Percentiles rank a stretch among this genome's conserved stretches.
These are phyloP conservation scores for Lucifuga dentata DNA, from an alignment of 2,113 vertebrate species.

Conservation along the genomic window DNA sequence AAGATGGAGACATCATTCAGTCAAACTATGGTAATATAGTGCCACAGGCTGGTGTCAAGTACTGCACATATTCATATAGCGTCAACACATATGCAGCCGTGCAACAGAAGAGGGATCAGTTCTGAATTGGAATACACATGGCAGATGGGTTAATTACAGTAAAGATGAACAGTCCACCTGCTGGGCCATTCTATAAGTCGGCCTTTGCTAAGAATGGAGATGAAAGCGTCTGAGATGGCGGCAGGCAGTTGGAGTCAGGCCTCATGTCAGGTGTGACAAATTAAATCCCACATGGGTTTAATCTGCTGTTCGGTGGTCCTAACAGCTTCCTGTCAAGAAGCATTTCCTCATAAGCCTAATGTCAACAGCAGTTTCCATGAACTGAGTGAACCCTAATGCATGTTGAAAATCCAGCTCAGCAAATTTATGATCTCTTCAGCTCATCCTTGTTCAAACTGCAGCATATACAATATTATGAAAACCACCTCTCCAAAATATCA, in stretches of 20 bases:
- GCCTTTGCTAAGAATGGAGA: slow-evolving; percentile 38
- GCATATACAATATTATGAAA: no score
- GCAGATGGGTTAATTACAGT: slow-evolving; percentile 1
- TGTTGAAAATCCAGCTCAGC: not conserved
- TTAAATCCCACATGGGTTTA: slow-evolving; percentile 44
- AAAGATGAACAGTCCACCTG: slow-evolving; percentile 14
- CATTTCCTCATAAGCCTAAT: slow-evolving; percentile 50
- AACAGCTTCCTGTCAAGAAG: slow-evolving; percentile 43
- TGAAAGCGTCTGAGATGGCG: slow-evolving; percentile 34
- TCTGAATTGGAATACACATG: not conserved
- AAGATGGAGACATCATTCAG: slow-evolving; percentile 6
- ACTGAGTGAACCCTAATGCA: slow-evolving; percentile 17
- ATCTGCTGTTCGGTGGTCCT: slow-evolving; percentile 25
- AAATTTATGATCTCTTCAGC: not conserved
- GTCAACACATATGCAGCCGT: slow-evolving; percentile 4
- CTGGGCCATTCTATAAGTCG: not conserved
- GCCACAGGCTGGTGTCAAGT: slow-evolving; percentile 14
- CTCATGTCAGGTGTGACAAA: slow-evolving; percentile 49
- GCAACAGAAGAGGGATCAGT: slow-evolving; percentile 1
- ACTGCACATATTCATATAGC: slow-evolving; percentile 16
- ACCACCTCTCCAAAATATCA: not conserved
- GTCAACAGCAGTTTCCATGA: slow-evolving; percentile 25
- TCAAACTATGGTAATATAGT: slow-evolving; percentile 27
- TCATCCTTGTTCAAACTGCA: not conserved
- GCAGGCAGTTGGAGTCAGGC: slow-evolving; percentile 39